A percentile compares a stretch with the other conserved stretches of the same genome.
Evolutionary conservation across 2,888 invertebrate species (phyloP).

Genomic region (Megastigmus dorsalis): DNA sequence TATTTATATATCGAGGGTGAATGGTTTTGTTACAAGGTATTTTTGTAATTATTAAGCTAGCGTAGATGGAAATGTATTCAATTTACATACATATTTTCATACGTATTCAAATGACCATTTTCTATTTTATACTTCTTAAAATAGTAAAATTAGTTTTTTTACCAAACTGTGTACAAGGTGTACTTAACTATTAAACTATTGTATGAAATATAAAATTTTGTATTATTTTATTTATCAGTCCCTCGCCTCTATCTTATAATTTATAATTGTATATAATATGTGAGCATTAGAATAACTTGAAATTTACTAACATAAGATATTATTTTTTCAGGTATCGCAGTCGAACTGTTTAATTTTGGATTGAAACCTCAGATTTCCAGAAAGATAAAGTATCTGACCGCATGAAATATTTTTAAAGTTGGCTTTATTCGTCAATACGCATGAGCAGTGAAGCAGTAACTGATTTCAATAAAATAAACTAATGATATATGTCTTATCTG

Average conservation of each 20-base stretch:
- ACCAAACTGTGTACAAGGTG: conserved; percentile 46
- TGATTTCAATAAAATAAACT: no score
- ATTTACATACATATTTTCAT: conserved; percentile 10
- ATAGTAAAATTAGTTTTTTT: conserved; percentile 36
- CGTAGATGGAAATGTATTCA: conserved; percentile 13
- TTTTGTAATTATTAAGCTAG: conserved; percentile 36
- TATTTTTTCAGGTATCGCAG: conserved; percentile 18
- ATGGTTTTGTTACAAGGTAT: conserved; percentile 46
- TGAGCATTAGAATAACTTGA: no score
- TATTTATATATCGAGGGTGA: conserved; percentile 36
- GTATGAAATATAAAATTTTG: conserved; percentile 20
- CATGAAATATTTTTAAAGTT: no score
- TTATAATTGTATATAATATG: not conserved
- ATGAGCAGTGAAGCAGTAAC: no score
- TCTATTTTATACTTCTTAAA: conserved; percentile 23
- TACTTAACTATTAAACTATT: conserved; percentile 51
- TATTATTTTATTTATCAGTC: conserved; percentile 14
- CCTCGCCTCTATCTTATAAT: not conserved
- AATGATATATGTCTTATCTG: no score
- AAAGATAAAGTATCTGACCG: no score
- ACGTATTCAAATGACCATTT: conserved; percentile 11
- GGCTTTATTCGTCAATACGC: no score
- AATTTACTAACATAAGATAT: not conserved
- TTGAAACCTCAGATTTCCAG: no score
- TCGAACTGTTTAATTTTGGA: no score